Evolutionary conservation across 2,888 invertebrate genomes (phyloP), one percentile per base, ranked within the genome.

Genomic region (Sericinus montela): DNA sequence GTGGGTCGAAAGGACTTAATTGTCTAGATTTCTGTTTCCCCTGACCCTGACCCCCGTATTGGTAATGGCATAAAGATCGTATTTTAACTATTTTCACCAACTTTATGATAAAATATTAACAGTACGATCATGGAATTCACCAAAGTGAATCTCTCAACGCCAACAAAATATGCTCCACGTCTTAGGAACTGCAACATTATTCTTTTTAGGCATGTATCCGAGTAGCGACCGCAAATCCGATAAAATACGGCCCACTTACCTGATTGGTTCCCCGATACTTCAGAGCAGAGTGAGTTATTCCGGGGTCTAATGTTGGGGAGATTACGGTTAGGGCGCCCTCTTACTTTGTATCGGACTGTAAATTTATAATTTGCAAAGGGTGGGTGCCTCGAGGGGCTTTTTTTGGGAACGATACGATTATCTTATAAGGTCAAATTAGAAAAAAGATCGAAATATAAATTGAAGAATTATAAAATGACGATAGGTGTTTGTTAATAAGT

Each of bases 211-310:
- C n/a, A n/a, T 25, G 9, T 25, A 16, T n/a, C 41, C 29, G 36
- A 37, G 40, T 40, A 36, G 40, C 35, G 32, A 52, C 59, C 58
- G 59, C 62, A 63, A 65, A 69, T 66, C 65, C 62, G 54, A 55
- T 74, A 61, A 79, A 64, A 69, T 67, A 74, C 63, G 62, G 54
- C 45, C 66, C 76, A 77, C 76, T 80, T 71, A 73, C 67, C 65
- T 68, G 78, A 80, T 80, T 80, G 75, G 58, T 57, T 45, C 44
- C 36, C 11, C 29, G 10, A 10, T 19, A 32, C 43, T 34, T 14
- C 14, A 32, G 32, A 7, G 6, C 10, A 14, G 36, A 19, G 29
- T 41, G 46, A 47, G 47, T 41, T 47, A 47, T 36, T 35, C 14
- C 41, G 1, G 28, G 7, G 19, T 15, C 29, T 11, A 16, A 43